Evolutionary conservation across 2,797 vertebrate species (phyloP), one percentile per base, ranked within the genome.

Genomic region (Todus mexicanus): DNA sequence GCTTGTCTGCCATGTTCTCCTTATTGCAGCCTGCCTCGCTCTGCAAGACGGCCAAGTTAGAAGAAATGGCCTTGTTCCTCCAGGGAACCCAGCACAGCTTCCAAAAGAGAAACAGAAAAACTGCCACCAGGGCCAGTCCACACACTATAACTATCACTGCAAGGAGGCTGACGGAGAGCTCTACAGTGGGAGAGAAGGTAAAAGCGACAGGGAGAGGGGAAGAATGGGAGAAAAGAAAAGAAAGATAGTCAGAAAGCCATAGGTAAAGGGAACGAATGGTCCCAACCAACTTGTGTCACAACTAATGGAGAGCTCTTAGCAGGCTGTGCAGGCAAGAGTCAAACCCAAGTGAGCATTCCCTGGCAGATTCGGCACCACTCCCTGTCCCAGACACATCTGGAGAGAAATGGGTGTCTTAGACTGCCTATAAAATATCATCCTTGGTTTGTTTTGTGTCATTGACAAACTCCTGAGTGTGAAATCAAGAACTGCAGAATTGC

Each of bases 1-100:
- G 97, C 97, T 99, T 99, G 98, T 99, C 99, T 20, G 99, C 99
- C 99, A 99, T 99, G 97, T 74, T 94, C 97, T 98, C 98, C 96
- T 95, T 96, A 43, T 76, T 66, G 82, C 88, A 50, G 50, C 93
- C 96, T 80, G 97, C 96, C 96, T 95, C 73, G n/a, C 97, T 60
- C 85, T 95, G 96, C 51, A 97, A 94, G 93, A 93, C 71, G 7
- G 97, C 94, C 42, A 97, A 96, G 75, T 98, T 95, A 79, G 98
- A 97, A 77, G 98, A 98, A 31, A 98, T 66, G 87, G 98, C 86
- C 97, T 99, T 99, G 91, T 97, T 98, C 90, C 98, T 98, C 98
- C 98, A 98, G 97, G 98, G 98, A 84, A 98, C 98, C 98, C 98
- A 98, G 97, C 98, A 98, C 97, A 99, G 98, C 98, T 99, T 99